These are phyloP conservation scores for Australoheros scitulus DNA, from an alignment of 2,113 vertebrate genomes.

Conservation along the genomic window DNA sequence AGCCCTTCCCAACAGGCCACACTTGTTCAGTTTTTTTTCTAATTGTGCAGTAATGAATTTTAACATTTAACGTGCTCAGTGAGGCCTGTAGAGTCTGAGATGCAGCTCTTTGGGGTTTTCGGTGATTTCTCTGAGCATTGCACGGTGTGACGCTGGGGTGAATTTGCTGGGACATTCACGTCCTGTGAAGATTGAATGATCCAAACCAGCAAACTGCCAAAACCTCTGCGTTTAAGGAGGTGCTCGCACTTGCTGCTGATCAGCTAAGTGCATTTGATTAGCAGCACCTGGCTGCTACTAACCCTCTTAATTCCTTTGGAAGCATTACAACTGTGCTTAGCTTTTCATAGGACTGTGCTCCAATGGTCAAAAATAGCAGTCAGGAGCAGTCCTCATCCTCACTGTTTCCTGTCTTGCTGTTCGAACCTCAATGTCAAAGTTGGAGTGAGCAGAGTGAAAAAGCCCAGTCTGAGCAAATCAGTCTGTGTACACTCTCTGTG, in stretches of 20 bases:
- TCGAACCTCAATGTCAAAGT: constrained; percentile 28
- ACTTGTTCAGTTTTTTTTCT: too few relatives aligned
- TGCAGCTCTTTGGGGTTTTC: too few relatives aligned
- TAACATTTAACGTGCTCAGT: too few relatives aligned
- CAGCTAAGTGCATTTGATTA: neutral
- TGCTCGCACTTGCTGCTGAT: neutral
- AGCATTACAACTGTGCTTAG: neutral
- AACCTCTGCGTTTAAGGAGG: too few relatives aligned
- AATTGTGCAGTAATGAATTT: too few relatives aligned
- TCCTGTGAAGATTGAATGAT: neutral
- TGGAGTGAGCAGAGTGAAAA: neutral
- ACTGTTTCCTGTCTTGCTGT: neutral
- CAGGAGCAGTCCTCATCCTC: neutral
- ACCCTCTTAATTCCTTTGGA: neutral
- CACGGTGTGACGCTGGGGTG: neutral
- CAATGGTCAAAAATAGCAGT: neutral
- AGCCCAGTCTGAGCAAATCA: neutral
- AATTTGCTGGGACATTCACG: neutral
- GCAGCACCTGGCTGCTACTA: too few relatives aligned
- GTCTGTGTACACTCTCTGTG: neutral
- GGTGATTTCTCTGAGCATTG: too few relatives aligned
- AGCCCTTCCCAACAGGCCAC: too few relatives aligned
- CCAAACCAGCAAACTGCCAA: too few relatives aligned
- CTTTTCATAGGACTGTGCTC: neutral
- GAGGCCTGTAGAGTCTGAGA: too few relatives aligned